Conservation (phyloP, 2,113 vertebrate species). For the Tautogolabrus adspersus region DNA sequence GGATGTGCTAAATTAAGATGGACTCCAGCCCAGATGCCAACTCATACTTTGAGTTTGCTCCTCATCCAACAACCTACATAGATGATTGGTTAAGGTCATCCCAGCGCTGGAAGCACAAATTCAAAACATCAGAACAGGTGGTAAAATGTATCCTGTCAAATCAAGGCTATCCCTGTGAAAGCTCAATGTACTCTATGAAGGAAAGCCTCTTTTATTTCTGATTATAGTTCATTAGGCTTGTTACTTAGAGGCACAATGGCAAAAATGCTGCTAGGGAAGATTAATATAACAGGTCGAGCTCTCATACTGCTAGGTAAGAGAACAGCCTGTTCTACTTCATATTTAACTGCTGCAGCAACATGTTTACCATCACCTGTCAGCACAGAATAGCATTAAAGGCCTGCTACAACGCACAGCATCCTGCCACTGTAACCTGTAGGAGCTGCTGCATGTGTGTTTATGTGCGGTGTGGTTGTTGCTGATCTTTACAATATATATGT, state of each 20-base stretch:
- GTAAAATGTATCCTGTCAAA: constrained; percentile 4
- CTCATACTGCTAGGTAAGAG: not conserved
- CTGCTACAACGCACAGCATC: not conserved
- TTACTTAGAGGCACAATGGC: not conserved
- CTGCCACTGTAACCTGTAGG: not conserved
- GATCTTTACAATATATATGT: not conserved
- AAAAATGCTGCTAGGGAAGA: not conserved
- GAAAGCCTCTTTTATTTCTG: not conserved
- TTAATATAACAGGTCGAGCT: constrained; percentile 3
- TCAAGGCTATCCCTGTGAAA: not conserved
- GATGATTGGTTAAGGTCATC: constrained; percentile 14
- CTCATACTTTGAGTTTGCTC: constrained; percentile 12
- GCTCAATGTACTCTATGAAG: not conserved
- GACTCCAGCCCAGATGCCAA: constrained; percentile 32
- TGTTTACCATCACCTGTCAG: not conserved
- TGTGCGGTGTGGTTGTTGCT: not conserved
- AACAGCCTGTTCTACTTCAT: not conserved
- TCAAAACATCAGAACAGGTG: not conserved
- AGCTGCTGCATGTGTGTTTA: not conserved
- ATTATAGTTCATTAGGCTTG: not conserved
- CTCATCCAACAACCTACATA: constrained; percentile 3
- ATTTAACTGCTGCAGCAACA: constrained; percentile 18
- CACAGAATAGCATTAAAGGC: not conserved
- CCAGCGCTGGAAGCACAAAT: not conserved
- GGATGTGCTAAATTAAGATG: constrained; percentile 39